Base-by-base conservation (phyloP, 2,113 vertebrate genomes). In the Lasiurus cinereus region DNA sequence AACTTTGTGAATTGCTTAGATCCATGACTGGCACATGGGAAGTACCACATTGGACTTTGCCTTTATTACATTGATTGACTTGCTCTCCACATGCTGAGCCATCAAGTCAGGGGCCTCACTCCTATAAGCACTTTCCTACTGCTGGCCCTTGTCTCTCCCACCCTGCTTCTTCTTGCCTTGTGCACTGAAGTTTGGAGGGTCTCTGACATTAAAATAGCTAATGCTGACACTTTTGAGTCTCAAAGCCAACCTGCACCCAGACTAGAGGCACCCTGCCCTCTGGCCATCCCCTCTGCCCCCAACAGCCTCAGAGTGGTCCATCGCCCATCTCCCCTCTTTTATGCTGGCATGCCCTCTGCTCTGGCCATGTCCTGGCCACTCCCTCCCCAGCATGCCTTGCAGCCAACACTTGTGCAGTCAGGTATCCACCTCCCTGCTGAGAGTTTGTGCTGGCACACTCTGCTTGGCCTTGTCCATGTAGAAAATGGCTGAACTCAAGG, bases 401-500 rank as follows among this genome's bases (percentile, higher is more conserved):
- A 0, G 74, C 90, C 43, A 70, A 1, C 54, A 13, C 43, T 14
- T 14, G 1, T 64, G 22, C 22, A 39, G 43, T 36, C 33, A 72
- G 76, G 3, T 33, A 1, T 67, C 54, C 43, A 24, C 36, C 66
- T 87, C 13, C 50, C 76, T 77, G 39, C 80, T 62, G 78, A 39
- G 48, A 31, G 78, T 62, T 73, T n/a, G 18, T 3, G 46, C 83
- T 52, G 70, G 31, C 77, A 66, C 8, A 6, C 56, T 86, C 84
- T 90, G 69, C 85, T 88, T 7, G 1, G 70, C 76, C 64, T 90
- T 33, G 6, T 70, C 85, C 48, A 83, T 31, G 16, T 52, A 66
- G 19, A 72, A 80, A 80, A 93, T 69, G 15, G 74, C 59, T 93
- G 52, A 91, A 90, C 46, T 72, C 90, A 67, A 83, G 56, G 56